Evolutionary conservation across 2,797 vertebrate genomes (phyloP).

Genomic region (Sitta carolinensis): DNA sequence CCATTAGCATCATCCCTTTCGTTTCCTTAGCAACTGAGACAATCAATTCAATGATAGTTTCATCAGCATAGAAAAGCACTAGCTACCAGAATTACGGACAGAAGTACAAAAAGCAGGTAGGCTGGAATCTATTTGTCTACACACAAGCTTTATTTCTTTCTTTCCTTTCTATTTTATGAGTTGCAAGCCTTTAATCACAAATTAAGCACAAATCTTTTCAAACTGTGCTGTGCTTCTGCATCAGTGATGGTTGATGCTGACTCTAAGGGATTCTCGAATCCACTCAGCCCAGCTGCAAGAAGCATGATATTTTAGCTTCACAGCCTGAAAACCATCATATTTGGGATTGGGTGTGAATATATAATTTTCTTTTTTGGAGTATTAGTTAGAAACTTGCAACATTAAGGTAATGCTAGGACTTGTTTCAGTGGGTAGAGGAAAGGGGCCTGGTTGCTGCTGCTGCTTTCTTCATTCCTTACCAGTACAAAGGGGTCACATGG

Average conservation of each 20-base stretch:
- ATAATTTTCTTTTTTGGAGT: neutral
- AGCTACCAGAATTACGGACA: conserved; percentile 42
- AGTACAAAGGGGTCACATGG: neutral
- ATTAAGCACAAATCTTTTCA: neutral
- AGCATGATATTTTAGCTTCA: neutral
- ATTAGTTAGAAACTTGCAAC: neutral
- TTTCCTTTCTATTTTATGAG: conserved; percentile 43
- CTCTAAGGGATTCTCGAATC: neutral
- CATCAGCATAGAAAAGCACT: conserved; percentile 61
- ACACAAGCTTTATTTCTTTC: conserved; percentile 44
- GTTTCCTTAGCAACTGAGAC: conserved; percentile 77
- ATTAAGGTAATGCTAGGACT: neutral
- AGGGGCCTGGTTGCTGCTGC: neutral
- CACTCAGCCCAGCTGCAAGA: neutral
- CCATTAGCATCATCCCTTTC: conserved; percentile 71
- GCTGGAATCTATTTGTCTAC: conserved; percentile 7
- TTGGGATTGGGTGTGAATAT: neutral
- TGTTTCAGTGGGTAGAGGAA: neutral
- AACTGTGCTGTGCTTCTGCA: neutral
- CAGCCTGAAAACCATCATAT: neutral
- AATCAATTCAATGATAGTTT: conserved; percentile 73
- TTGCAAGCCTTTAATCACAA: neutral
- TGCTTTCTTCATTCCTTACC: neutral
- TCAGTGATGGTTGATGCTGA: neutral
- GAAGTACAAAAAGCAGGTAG: conserved; percentile 56